phyloP scores from a whole-genome alignment of 2,797 vertebrate genomes.

The Babyrousa celebensis region DNA sequence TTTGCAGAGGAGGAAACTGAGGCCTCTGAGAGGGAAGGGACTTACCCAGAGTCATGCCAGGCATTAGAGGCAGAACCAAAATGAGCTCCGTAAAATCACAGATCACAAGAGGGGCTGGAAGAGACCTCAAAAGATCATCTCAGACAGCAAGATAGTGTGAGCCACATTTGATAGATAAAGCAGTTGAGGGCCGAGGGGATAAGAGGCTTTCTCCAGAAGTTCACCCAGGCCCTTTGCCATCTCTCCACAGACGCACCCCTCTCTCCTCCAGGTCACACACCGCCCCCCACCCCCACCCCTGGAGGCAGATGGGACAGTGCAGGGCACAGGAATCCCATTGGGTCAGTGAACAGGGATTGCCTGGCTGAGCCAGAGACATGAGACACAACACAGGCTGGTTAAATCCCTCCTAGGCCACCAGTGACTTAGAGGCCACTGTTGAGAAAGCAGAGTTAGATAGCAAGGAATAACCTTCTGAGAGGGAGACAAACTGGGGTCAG shows the following conservation, averaged over 20 bases:
- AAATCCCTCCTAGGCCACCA: neutral
- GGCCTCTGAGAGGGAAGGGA: neutral
- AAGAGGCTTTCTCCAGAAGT: neutral
- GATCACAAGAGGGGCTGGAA: conserved; percentile 56
- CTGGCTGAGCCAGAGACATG: neutral
- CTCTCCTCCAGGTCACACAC: neutral
- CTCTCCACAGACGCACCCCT: neutral
- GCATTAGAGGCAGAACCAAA: conserved; percentile 46
- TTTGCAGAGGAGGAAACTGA: conserved; percentile 59
- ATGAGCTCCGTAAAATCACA: conserved; percentile 75
- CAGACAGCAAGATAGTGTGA: conserved; percentile 79
- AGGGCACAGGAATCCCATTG: neutral
- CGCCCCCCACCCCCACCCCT: neutral
- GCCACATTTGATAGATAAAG: conserved; percentile 83
- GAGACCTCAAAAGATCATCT: conserved; percentile 80
- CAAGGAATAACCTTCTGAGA: conserved; percentile 5
- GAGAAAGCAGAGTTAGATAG: neutral
- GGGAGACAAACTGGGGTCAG: neutral
- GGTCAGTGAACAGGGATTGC: neutral
- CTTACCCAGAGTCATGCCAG: neutral
- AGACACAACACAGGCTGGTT: neutral
- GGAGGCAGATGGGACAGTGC: neutral
- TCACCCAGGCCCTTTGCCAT: neutral
- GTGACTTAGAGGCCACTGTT: neutral
- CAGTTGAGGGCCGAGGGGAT: neutral